Base-by-base conservation (phyloP, 2,888 invertebrate genomes). In the Mimachlamys varia region DNA sequence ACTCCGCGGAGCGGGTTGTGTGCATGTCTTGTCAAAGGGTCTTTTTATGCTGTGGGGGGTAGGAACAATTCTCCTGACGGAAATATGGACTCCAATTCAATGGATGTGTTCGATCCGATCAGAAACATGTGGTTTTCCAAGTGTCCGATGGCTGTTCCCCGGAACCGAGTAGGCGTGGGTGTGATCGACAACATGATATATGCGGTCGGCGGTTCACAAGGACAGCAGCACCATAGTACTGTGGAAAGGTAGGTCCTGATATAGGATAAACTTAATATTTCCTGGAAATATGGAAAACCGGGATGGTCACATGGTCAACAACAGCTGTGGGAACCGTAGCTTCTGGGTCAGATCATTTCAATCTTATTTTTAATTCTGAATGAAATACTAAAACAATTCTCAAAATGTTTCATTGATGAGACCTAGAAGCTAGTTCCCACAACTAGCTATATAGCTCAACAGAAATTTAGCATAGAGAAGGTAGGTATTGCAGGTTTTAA, bases 41-140 rank as follows among this genome's bases (percentile, higher is more conserved):
- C 98, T 95, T 98, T 99, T 97, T 99, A 99, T 97, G 98, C 98
- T 13, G 98, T 99, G 22, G 99, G 99, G 22, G 99, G 99, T 0
- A 97, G 99, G 94, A 99, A 99, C 96, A 99, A 99, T 96, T 98
- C 98, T 49, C 98, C 95, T 15, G 96, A 97, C 49, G 98, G 98
- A 22, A 98, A 98, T 90, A 96, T 96, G 93, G 97, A 97, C 94
- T 97, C 97, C 17, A 96, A 96, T 94, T 95, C 96, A 91, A 98
- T 99, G 58, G 98, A 98, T 96, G 97, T 97, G 94, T 99, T 98
- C 97, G 98, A 99, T 97, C 98, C 99, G 0, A 97, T 98, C 50
- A 97, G 98, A 44, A 98, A 99, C 96, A 97, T 98, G 94, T 99
- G 99, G 99, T 97, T 98, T 50, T 98, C 98, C 0, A 98, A 98